A percentile compares a stretch with the other conserved stretches of the same genome.
Evolutionary conservation across 2,888 invertebrate species (phyloP).

Genomic region (Nomada fabriciana): DNA sequence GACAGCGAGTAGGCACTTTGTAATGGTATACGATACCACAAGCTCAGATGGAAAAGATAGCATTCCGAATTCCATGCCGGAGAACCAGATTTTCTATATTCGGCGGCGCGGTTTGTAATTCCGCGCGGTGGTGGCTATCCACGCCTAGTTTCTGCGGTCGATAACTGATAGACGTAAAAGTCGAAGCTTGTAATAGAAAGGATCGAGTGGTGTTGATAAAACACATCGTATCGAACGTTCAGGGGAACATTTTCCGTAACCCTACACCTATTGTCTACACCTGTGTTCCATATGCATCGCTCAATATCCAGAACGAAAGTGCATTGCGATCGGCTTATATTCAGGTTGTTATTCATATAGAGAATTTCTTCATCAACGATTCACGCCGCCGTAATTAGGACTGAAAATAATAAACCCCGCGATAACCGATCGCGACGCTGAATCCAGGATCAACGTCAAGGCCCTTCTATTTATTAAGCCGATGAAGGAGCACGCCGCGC

Average conservation of each 20-base stretch:
- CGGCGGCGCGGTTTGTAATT: constrained; percentile 10
- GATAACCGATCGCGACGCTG: constrained; percentile 9
- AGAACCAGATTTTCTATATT: constrained; percentile 25
- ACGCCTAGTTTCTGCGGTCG: constrained; percentile 55
- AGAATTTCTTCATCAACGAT: neutral
- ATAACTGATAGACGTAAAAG: constrained; percentile 28
- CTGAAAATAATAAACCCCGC: constrained; percentile 16
- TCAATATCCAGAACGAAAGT: neutral
- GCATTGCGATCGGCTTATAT: neutral
- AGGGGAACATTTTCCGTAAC: constrained; percentile 24
- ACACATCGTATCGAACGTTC: neutral
- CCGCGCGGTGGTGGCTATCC: constrained; percentile 9
- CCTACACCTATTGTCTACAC: constrained; percentile 21
- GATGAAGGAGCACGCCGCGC: constrained; percentile 10
- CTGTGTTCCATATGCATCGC: constrained; percentile 10
- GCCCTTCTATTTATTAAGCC: constrained; percentile 31
- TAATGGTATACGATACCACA: neutral
- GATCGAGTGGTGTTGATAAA: constrained; percentile 30
- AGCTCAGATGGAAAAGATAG: constrained; percentile 3
- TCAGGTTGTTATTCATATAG: neutral
- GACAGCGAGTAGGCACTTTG: neutral
- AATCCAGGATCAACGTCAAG: neutral
- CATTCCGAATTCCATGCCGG: constrained; percentile 17
- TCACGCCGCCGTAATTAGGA: constrained; percentile 28
- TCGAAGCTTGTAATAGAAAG: constrained; percentile 27